phyloP scores from a whole-genome alignment of 2,113 vertebrate species.

The Hippocampus mohnikei region DNA sequence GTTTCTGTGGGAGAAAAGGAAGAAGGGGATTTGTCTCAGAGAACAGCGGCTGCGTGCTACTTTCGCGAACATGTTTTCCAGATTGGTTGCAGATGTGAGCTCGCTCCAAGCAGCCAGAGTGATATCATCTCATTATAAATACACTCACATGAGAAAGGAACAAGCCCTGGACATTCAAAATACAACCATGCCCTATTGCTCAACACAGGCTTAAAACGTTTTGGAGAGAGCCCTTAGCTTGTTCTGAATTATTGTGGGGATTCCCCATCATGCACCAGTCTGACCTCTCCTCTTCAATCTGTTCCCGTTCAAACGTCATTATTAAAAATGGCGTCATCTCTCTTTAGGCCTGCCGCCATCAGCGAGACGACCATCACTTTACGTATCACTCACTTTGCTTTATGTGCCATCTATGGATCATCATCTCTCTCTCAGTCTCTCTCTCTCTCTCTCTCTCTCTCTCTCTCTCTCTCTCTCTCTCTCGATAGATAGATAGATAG shows the following conservation, averaged over 20 bases:
- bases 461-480: too few relatives aligned
- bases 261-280: neutral
- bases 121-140: conserved; percentile 63
- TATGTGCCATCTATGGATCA: neutral
- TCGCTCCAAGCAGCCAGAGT: conserved; percentile 52
- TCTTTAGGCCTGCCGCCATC: neutral
- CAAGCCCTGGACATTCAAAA: conserved; percentile 22
- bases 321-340: neutral
- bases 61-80: conserved; percentile 64
- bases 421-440: too few relatives aligned
- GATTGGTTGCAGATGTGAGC: conserved; percentile 74
- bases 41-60: conserved; percentile 33
- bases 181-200: neutral
- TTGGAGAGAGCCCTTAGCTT: too few relatives aligned
- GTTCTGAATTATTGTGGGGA: neutral
- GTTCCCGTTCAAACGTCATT: neutral
- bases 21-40: conserved; percentile 27
- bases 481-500: too few relatives aligned
- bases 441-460: too few relatives aligned
- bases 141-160: conserved; percentile 16
- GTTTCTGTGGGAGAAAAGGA: conserved; percentile 16
- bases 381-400: neutral
- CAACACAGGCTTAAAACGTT: neutral
- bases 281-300: neutral
- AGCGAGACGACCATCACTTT: neutral